Base-by-base conservation (phyloP, 2,797 vertebrate genomes). In the Zalophus californianus region DNA sequence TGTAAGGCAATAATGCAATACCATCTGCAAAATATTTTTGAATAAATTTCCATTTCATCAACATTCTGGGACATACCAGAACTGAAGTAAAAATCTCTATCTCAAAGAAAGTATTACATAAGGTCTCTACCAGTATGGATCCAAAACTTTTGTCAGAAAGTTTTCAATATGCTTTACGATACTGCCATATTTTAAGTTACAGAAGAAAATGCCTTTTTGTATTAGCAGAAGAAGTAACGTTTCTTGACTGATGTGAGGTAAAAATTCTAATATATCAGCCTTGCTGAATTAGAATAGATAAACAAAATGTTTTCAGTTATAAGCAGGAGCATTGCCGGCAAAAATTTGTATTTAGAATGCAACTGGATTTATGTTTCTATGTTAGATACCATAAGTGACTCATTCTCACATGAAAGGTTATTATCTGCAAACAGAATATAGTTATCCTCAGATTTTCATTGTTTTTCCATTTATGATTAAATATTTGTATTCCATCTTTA, bases 401-500 rank as follows among this genome's bases (percentile, higher is more conserved):
- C 70, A 94, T 96, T 98, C 91, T 93, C 68, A 96, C 3, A 41
- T 70, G 72, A 64, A 97, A 96, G 44, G 23, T 86, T 98, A 96
- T 98, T 97, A 96, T 97, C 83, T 7, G 7, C 38, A 96, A 97
- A 60, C 38, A 85, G 86, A 98, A 97, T 92, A 58, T 38, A 77
- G 87, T 83, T 73, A 95, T 85, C 27, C 50, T 94, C 56, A 79
- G 82, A 96, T 86, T 96, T 97, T 97, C 32, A 87, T 97, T 98
- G 92, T 92, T 97, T 44, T 89, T 87, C 32, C 83, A 54, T 88
- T 97, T 96, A 91, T 84, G 95, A 96, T 86, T 95, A 98, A 98
- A 97, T 97, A 27, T 97, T 97, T 98, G 10, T 44, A 80, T 98
- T 98, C 95, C 12, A 83, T 97, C 77, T 97, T 96, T 95, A 97